Base-by-base conservation (phyloP, 1,140 invertebrate species). In the Drosophila subobscura region DNA sequence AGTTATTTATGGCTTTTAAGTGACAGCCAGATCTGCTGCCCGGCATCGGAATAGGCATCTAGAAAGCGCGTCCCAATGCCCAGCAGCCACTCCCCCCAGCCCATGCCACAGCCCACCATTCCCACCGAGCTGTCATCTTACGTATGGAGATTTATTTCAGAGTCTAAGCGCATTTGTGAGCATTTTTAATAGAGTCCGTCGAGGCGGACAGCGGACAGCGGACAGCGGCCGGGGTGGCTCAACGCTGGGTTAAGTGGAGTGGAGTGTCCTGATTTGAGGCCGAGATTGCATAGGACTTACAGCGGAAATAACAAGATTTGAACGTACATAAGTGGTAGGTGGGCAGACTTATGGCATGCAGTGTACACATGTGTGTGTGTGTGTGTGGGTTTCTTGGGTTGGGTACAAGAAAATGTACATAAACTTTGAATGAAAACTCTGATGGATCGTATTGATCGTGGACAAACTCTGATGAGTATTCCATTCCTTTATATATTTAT, bases 1-100 rank as follows among this genome's bases (percentile, higher is more conserved):
- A 85, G 81, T 85, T 85, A 85, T 85, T 85, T 85, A 85, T 85
- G 81, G 66, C 72, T 84, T 85, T 84, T 79, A 84, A 84, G 79
- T 65, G 76, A 79, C 79, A 81, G 80, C 79, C 45, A 67, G 63
- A 70, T 64, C 70, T 68, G 54, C 53, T 29, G 33, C 33, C 33
- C 47, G 25, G 25, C 25, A 72, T 61, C 2, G 56, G 56, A 27
- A 63, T 22, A 16, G 33, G 58, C 29, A 14, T 23, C 12, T 0
- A 12, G n/a, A 40, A 40, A 4, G 33, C 4, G 25, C 5, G n/a
- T 14, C 27, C 37, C 8, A 12, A 23, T 58, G 16, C 33, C 33
- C 51, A 37, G 51, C 22, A 12, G 4, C 33, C 33, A 37, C 33
- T 37, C 33, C 16, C 37, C 61, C 14, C 50, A 58, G 8, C n/a